These are phyloP conservation scores for Monochamus saltuarius DNA, from an alignment of 1,140 invertebrate species.

Conservation along the genomic window DNA sequence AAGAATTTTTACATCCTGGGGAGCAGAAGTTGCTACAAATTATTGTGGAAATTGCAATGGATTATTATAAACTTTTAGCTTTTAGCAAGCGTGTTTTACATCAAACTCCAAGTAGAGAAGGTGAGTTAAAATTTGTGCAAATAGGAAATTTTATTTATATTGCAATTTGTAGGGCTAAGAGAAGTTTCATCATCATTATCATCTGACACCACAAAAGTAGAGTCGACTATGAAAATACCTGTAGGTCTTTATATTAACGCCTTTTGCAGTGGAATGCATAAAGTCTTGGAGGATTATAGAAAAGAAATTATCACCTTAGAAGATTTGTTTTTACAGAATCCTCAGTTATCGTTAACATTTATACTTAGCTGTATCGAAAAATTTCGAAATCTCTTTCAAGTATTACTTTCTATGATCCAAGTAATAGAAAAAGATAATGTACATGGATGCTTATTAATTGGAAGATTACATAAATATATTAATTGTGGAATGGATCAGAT, in stretches of 20 bases:
- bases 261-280: conserved; percentile 61
- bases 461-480: conserved; percentile 58
- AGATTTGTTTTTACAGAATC: conserved; percentile 55
- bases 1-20: conserved; percentile 49
- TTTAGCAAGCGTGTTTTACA: conserved; percentile 41
- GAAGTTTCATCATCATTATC: not conserved
- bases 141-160: conserved; percentile 12
- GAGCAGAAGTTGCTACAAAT: conserved; percentile 43
- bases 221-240: conserved; percentile 15
- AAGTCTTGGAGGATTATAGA: conserved; percentile 59
- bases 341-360: conserved; percentile 55
- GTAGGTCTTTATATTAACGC: conserved; percentile 61
- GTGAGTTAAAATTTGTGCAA: conserved; percentile 12
- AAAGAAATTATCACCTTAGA: conserved; percentile 59
- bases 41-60: conserved; percentile 41
- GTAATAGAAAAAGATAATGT: conserved; percentile 57
- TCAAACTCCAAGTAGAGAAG: conserved; percentile 20
- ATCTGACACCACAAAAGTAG: conserved; percentile 1
- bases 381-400: conserved; percentile 56
- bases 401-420: conserved; percentile 58
- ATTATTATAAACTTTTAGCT: conserved; percentile 44
- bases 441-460: conserved; percentile 61
- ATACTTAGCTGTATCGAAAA: conserved; percentile 57
- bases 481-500: conserved; percentile 58
- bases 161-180: not conserved